phyloP scores from a whole-genome alignment of 2,888 invertebrate species.

The Dasypogon diadema region DNA sequence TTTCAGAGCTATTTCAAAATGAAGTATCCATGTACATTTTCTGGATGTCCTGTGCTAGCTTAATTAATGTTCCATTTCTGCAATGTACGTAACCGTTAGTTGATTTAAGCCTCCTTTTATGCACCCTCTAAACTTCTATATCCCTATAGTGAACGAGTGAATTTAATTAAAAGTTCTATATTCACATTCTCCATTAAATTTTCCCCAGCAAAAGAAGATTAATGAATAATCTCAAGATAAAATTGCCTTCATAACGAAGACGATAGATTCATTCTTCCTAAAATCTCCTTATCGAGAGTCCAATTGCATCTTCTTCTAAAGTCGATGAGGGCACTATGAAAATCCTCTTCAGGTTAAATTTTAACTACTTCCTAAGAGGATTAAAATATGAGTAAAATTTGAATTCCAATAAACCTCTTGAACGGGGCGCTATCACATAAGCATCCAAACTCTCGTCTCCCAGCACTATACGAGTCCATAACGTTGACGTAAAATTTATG shows the following conservation, averaged over 20 bases:
- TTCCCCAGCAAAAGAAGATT: conserved; percentile 36
- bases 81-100: too few relatives aligned
- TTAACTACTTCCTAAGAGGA: conserved; percentile 53
- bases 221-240: conserved; percentile 32
- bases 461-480: not conserved
- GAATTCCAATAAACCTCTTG: conserved; percentile 54
- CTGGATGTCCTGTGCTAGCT: too few relatives aligned
- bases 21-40: too few relatives aligned
- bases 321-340: not conserved
- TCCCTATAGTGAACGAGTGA: too few relatives aligned
- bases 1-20: too few relatives aligned
- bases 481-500: conserved; percentile 40
- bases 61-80: too few relatives aligned
- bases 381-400: conserved; percentile 57
- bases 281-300: conserved; percentile 40
- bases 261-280: conserved; percentile 4
- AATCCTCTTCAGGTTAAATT: conserved; percentile 25
- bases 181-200: conserved; percentile 29
- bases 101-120: too few relatives aligned
- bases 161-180: conserved; percentile 37
- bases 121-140: too few relatives aligned
- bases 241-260: conserved; percentile 18
- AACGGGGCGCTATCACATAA: conserved; percentile 45
- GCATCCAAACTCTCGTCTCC: not conserved
- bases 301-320: conserved; percentile 13